Conservation (phyloP, 2,888 invertebrate species). For the Drosophila anceps region DNA sequence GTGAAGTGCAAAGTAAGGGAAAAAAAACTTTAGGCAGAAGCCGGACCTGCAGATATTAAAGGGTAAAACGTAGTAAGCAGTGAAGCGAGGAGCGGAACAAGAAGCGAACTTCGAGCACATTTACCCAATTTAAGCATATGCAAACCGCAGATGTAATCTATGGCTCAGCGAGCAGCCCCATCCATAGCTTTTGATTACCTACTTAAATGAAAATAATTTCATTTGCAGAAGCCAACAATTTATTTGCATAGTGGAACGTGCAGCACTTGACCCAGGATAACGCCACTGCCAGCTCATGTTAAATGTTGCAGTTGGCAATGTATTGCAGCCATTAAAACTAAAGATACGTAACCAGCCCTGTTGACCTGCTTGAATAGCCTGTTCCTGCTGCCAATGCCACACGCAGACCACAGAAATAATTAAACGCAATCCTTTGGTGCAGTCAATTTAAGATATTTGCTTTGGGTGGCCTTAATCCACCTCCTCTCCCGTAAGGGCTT, state of each 20-base stretch:
- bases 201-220: slow-evolving; percentile 12
- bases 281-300: slow-evolving; percentile 26
- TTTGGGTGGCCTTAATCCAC: slow-evolving; percentile 8
- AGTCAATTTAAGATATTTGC: slow-evolving; percentile 59
- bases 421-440: slow-evolving; percentile 54
- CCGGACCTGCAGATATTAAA: neutral
- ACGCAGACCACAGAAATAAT: slow-evolving; percentile 58
- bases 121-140: slow-evolving; percentile 1
- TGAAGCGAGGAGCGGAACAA: neutral
- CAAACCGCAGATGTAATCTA: neutral
- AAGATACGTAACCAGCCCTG: slow-evolving; percentile 21
- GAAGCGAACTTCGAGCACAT: neutral
- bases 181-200: slow-evolving; percentile 22
- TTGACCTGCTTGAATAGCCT: slow-evolving; percentile 3
- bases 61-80: too few species aligned
- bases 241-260: slow-evolving; percentile 32
- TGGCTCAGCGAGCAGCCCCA: neutral
- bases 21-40: too few species aligned
- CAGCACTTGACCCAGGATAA: slow-evolving; percentile 22
- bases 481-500: neutral
- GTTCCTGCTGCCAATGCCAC: neutral
- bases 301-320: slow-evolving; percentile 58
- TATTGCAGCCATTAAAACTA: slow-evolving; percentile 56
- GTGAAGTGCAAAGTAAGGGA: neutral
- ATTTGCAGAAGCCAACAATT: slow-evolving; percentile 12